These are phyloP conservation scores for Merodon equestris DNA, from an alignment of 2,888 invertebrate genomes.

Conservation along the genomic window DNA sequence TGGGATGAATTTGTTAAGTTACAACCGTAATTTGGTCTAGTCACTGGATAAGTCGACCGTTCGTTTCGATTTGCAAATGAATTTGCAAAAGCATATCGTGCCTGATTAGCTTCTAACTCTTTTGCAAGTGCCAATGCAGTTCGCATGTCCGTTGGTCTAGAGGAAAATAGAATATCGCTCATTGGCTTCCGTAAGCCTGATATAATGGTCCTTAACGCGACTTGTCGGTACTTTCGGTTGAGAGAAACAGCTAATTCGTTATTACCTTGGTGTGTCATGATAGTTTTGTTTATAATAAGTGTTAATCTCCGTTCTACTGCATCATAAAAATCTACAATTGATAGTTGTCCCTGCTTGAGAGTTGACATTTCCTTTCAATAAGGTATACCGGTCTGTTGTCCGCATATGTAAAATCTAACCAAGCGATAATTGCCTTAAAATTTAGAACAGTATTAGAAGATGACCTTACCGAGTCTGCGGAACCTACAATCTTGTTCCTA, in stretches of 20 bases:
- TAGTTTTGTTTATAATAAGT: too few relatives aligned
- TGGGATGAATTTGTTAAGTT: slow-evolving; percentile 2
- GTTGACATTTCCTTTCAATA: slow-evolving; percentile 26
- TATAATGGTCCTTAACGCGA: slow-evolving; percentile 27
- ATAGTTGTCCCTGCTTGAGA: slow-evolving; percentile 31
- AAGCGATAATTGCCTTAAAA: too few relatives aligned
- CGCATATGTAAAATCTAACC: slow-evolving; percentile 35
- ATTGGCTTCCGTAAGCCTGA: too few relatives aligned
- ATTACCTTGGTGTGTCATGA: slow-evolving; percentile 36
- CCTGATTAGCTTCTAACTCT: slow-evolving; percentile 38
- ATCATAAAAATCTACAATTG: slow-evolving; percentile 33
- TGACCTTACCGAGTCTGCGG: slow-evolving; percentile 31
- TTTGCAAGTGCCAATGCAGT: slow-evolving; percentile 28
- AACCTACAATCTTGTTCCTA: too few relatives aligned
- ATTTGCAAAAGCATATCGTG: slow-evolving; percentile 17
- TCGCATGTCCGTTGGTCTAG: too few relatives aligned
- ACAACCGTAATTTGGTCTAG: background rate
- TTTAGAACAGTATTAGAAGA: slow-evolving; percentile 32
- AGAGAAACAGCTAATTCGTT: slow-evolving; percentile 24
- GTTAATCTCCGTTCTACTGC: too few relatives aligned
- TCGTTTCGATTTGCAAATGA: too few relatives aligned
- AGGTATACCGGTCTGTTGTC: slow-evolving; percentile 35
- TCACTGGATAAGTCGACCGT: background rate
- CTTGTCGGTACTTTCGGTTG: slow-evolving; percentile 43
- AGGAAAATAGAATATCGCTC: too few relatives aligned